Evolutionary conservation across 2,797 vertebrate species (phyloP).

Genomic region (Masticophis lateralis): DNA sequence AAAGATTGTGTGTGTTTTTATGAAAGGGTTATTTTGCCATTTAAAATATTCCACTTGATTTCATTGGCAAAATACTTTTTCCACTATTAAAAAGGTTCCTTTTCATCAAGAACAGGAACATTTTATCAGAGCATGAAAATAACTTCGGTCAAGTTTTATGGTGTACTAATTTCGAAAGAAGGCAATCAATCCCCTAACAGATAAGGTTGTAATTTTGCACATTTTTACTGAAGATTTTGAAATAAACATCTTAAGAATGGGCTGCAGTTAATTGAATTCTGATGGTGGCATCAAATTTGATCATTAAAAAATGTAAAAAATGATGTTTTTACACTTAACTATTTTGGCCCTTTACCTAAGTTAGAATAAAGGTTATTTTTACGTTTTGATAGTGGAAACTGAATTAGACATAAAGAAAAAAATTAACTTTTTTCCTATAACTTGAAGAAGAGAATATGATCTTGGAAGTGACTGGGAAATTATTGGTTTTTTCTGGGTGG

Average conservation of each 20-base stretch:
- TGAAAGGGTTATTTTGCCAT: constrained; percentile 38
- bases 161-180: constrained; percentile 45
- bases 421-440: constrained; percentile 44
- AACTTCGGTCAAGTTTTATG: constrained; percentile 39
- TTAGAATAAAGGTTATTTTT: constrained; percentile 62
- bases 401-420: constrained; percentile 47
- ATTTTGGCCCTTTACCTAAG: constrained; percentile 60
- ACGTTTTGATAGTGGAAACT: constrained; percentile 41
- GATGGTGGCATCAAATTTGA: constrained; percentile 37
- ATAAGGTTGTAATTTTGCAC: neutral
- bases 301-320: neutral
- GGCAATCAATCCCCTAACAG: constrained; percentile 40
- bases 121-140: constrained; percentile 44
- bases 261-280: constrained; percentile 13
- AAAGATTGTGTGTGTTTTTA: constrained; percentile 43
- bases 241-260: neutral
- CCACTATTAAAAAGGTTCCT: constrained; percentile 45
- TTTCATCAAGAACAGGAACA: constrained; percentile 9
- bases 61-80: constrained; percentile 51
- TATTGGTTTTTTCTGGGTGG: constrained; percentile 46
- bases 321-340: constrained; percentile 60
- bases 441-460: constrained; percentile 33
- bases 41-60: constrained; percentile 55
- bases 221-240: neutral
- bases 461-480: constrained; percentile 12